Base-by-base conservation (phyloP, 1,140 invertebrate genomes). In the Drosophila albomicans region DNA sequence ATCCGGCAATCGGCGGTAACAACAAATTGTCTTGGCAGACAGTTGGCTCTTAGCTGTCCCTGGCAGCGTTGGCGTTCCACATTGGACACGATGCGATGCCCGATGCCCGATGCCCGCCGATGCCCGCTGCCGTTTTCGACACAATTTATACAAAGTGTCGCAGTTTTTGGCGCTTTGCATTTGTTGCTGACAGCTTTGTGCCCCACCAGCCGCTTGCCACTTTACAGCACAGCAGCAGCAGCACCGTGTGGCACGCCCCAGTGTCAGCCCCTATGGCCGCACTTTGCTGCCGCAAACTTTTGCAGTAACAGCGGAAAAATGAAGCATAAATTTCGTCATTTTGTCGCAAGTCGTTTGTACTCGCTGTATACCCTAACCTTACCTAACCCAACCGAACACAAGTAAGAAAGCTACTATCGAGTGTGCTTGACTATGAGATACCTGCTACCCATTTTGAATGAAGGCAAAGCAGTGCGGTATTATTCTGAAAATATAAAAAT, bases 61-160 rank as follows among this genome's bases (percentile, higher is more conserved):
- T 68, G 80, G 28, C 59, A 65, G 51, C 71, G 64, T 68, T 62
- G 57, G 49, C 59, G 57, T 62, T 62, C 66, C 32, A 62, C 52
- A 38, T 25, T 64, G 49, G 51, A 71, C 61, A 51, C 69, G 15
- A 66, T 15, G 58, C 13, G 35, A 38, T 32, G 32, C 35, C 16
- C 20, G 66, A 69, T 51, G 62, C 69, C 32, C 32, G 35, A 61
- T 74, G 65, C 66, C 20, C 69, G 20, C 20, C 20, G 69, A 61
- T 74, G 65, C 66, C 69, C 76, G 76, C 82, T 87, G 82, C 82
- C 75, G 82, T 87, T 87, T 87, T 80, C 84, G 75, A 87, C 78
- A 87, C 85, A 89, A 87, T 87, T 87, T 87, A 87, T 87, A 87
- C 85, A 87, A 87, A 89, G 85, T 87, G 84, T 87, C 84, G 84